Evolutionary conservation across 2,888 invertebrate species (phyloP).

Genomic region (Tenodera sinensis): DNA sequence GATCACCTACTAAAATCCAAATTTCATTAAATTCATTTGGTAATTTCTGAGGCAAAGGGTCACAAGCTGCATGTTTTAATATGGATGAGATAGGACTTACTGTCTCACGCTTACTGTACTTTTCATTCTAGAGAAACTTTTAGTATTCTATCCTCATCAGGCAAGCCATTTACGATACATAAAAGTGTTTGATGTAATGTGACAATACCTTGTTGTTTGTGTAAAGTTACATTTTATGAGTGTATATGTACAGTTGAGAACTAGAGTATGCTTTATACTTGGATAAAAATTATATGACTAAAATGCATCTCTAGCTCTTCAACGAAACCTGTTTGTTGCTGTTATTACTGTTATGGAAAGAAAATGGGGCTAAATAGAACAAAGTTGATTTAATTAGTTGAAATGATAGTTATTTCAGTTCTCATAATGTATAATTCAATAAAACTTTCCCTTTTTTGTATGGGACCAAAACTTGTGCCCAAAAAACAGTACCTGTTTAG

Average conservation of each 20-base stretch:
- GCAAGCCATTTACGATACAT: background rate
- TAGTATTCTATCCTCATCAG: background rate
- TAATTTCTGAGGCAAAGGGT: too few species aligned
- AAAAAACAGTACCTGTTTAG: background rate
- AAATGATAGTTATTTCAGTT: background rate
- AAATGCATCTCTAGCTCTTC: background rate
- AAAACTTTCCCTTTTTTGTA: background rate
- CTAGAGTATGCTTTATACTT: background rate
- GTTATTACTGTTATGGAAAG: background rate
- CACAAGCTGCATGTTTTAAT: too few species aligned
- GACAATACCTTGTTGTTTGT: background rate
- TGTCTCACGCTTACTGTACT: background rate
- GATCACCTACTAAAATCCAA: too few species aligned
- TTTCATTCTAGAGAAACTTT: background rate
- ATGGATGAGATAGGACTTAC: too few species aligned
- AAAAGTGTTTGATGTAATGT: background rate
- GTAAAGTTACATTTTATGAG: background rate
- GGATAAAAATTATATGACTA: background rate
- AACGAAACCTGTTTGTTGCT: background rate
- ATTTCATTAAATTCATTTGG: too few species aligned
- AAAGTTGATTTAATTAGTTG: background rate
- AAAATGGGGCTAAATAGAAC: background rate
- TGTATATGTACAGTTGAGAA: background rate
- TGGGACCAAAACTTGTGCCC: background rate
- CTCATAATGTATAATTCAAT: background rate